Evolutionary conservation across 2,888 invertebrate species (phyloP), one percentile per base, ranked within the genome.

Genomic region (Nemoura dubitans): DNA sequence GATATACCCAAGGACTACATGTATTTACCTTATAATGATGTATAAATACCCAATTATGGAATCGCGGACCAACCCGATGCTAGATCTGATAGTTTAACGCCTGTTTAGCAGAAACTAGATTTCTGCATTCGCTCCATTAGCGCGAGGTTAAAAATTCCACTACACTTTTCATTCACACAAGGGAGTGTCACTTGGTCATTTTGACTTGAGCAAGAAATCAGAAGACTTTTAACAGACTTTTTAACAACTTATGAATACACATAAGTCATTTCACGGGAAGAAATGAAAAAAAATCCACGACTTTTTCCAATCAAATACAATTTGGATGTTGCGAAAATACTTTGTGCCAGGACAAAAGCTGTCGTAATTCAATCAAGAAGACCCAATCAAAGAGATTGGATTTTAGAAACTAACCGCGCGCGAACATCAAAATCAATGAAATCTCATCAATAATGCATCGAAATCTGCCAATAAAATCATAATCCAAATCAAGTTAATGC

Each of bases 401-500:
- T 59, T 59, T 59, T 59, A 10, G 59, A 59, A 59, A 59, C 36
- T 59, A 10, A 21, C 21, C 59, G 21, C 16, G n/a, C n/a, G n/a
- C 21, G 21, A 59, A 3, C 59, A 59, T 14, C 36, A 21, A 59
- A 59, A 59, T 59, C 59, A 59, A 59, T 59, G 21, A 59, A 59
- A 59, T 36, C 59, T 59, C 59, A 59, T 59, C 59, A 59, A 59
- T 59, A 59, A 59, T 59, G 59, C 59, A 59, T 59, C 14, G 14
- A 59, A 10, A 59, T 21, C 21, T 14, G 59, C 21, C 59, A 59
- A 59, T 59, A 59, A 59, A 59, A 59, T 10, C 59, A 21, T 59
- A 59, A 59, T 59, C 59, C 59, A 59, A 59, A 59, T 59, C 59
- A 59, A 59, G 59, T 59, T 59, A 59, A 59, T 59, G 59, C 21